phyloP scores from a whole-genome alignment of 1,140 invertebrate species.

The Trachelipus rathkii region DNA sequence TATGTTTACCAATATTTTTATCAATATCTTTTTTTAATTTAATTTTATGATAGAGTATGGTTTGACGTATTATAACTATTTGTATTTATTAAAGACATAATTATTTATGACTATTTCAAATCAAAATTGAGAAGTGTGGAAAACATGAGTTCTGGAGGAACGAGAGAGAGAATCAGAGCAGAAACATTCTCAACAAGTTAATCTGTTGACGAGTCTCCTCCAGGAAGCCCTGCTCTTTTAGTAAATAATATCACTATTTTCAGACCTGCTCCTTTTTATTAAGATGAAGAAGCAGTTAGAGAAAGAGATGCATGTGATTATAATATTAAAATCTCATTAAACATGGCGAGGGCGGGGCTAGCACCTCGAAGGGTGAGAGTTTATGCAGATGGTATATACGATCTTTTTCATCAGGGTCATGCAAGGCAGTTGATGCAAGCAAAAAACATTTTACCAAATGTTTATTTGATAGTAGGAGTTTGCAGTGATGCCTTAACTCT shows the following conservation, averaged over 20 bases:
- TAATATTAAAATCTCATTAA: constrained; percentile 70
- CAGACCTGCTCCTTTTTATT: constrained; percentile 76
- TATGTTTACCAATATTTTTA: too few relatives aligned
- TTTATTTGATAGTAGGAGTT: constrained; percentile 96
- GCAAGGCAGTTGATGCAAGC: constrained; percentile 95
- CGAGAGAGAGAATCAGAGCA: neutral
- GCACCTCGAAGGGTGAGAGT: constrained; percentile 67
- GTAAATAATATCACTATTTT: constrained; percentile 31
- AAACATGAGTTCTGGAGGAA: neutral
- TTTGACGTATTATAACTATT: too few relatives aligned
- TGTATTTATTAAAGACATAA: too few relatives aligned
- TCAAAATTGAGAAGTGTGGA: too few relatives aligned
- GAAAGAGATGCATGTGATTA: constrained; percentile 80
- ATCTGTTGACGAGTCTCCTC: neutral
- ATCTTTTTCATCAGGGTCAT: constrained; percentile 94
- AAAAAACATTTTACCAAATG: constrained; percentile 93
- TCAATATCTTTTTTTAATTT: too few relatives aligned
- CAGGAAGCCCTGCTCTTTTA: neutral
- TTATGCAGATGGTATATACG: constrained; percentile 96
- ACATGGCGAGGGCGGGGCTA: constrained; percentile 72
- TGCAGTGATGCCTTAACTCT: constrained; percentile 87
- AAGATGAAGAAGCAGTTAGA: constrained; percentile 71
- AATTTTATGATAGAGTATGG: too few relatives aligned
- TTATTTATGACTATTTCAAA: too few relatives aligned
- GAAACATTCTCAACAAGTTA: neutral